Percentiles rank a stretch among this genome's conserved stretches.
Evolutionary conservation across 2,888 invertebrate species (phyloP).

Genomic region (Chymomyza fuscimana): DNA sequence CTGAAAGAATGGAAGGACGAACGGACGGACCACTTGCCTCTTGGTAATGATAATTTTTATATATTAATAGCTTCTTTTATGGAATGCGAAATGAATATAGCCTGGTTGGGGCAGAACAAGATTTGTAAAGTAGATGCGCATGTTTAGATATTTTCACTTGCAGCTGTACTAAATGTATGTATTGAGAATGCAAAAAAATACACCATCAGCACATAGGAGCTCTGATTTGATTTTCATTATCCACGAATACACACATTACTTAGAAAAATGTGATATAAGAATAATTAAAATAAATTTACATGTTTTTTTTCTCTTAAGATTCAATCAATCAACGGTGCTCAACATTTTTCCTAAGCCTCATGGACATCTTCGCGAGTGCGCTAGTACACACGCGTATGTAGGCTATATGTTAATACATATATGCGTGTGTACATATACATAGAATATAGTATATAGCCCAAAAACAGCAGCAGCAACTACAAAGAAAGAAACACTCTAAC

Average conservation of each 20-base stretch:
- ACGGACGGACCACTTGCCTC: too few relatives aligned
- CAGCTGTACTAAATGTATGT: conserved; percentile 35
- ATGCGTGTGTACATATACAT: too few relatives aligned
- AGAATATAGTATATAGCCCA: too few relatives aligned
- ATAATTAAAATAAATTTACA: conserved; percentile 66
- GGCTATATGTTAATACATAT: background rate
- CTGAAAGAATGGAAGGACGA: too few relatives aligned
- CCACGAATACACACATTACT: conserved; percentile 43
- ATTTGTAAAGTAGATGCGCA: background rate
- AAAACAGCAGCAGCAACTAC: background rate
- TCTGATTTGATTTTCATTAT: background rate
- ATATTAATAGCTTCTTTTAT: too few relatives aligned
- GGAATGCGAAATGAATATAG: background rate
- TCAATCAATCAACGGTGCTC: conserved; percentile 56
- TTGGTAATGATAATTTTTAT: too few relatives aligned
- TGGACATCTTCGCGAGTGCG: background rate
- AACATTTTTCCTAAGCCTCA: background rate
- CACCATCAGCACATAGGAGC: background rate
- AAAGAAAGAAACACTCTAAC: conserved; percentile 46
- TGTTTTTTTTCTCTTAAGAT: conserved; percentile 41
- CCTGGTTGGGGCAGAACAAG: background rate
- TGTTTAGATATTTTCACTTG: background rate
- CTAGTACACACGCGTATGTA: too few relatives aligned
- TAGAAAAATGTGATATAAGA: conserved; percentile 60
- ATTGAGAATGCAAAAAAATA: conserved; percentile 36